Evolutionary conservation across 2,888 invertebrate genomes (phyloP).

Genomic region (Cordilura impudica): DNA sequence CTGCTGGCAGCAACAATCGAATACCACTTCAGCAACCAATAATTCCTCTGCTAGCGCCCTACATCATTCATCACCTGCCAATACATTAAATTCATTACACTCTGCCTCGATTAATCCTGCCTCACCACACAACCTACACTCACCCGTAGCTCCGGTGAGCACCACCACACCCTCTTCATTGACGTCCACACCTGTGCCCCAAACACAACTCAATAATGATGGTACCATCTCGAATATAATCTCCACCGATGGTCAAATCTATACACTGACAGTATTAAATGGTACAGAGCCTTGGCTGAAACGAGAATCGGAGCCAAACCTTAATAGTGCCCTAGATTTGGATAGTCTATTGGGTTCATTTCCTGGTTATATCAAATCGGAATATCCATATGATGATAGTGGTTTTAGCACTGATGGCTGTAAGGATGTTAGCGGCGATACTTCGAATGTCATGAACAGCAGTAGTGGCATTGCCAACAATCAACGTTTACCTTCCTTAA

Average conservation of each 20-base stretch:
- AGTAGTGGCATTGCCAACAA: constrained; percentile 56
- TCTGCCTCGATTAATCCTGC: constrained; percentile 50
- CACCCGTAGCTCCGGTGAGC: constrained; percentile 62
- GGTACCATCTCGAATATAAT: constrained; percentile 72
- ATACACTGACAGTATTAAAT: constrained; percentile 91
- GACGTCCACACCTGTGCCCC: constrained; percentile 66
- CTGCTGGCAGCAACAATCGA: constrained; percentile 86
- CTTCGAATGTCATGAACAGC: constrained; percentile 61
- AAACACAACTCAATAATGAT: constrained; percentile 69
- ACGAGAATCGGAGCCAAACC: constrained; percentile 80
- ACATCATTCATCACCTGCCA: constrained; percentile 77
- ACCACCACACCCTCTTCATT: constrained; percentile 48
- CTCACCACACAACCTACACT: constrained; percentile 61
- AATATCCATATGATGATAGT: constrained; percentile 88
- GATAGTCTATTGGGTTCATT: constrained; percentile 89
- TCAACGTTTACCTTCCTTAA: constrained; percentile 72
- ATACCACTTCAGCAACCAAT: constrained; percentile 67
- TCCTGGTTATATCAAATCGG: constrained; percentile 84
- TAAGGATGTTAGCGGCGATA: constrained; percentile 74
- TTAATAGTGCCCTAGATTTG: constrained; percentile 84
- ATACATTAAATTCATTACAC: constrained; percentile 68
- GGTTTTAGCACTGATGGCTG: constrained; percentile 82
- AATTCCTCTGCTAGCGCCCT: constrained; percentile 65
- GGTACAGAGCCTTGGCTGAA: constrained; percentile 85
- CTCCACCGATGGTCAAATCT: constrained; percentile 88